Conservation (phyloP, 2,797 vertebrate species). For the Fratercula arctica region DNA sequence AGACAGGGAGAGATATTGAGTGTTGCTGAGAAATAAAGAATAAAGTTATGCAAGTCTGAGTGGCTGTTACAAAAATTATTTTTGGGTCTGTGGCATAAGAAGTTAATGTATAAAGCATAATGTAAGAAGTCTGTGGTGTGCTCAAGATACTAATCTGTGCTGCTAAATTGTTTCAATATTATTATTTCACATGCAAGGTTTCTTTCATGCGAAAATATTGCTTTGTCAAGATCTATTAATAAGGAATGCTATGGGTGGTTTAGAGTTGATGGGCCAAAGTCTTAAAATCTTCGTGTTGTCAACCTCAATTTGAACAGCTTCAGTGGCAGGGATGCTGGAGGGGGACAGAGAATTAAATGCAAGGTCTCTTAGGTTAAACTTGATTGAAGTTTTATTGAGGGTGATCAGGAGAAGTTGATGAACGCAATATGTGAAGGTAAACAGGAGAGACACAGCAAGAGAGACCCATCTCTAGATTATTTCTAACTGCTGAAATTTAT, state of each 20-base stretch:
- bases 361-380: neutral
- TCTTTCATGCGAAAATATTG: neutral
- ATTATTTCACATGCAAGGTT: neutral
- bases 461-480: neutral
- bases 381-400: neutral
- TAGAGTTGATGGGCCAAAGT: neutral
- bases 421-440: neutral
- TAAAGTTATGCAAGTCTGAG: neutral
- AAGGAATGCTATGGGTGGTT: neutral
- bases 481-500: neutral
- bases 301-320: neutral
- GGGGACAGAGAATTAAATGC: neutral
- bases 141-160: neutral
- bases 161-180: neutral
- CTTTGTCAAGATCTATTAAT: neutral
- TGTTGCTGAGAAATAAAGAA: neutral
- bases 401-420: neutral
- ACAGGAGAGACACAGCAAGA: neutral
- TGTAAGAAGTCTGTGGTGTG: neutral
- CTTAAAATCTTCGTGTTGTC: neutral
- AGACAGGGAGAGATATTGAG: neutral
- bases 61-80: neutral
- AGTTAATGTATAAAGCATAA: neutral
- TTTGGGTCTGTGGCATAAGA: neutral
- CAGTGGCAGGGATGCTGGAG: neutral